These are phyloP conservation scores for Parauchenoglanis punctatus DNA, from an alignment of 2,797 vertebrate genomes.

Conservation along the genomic window DNA sequence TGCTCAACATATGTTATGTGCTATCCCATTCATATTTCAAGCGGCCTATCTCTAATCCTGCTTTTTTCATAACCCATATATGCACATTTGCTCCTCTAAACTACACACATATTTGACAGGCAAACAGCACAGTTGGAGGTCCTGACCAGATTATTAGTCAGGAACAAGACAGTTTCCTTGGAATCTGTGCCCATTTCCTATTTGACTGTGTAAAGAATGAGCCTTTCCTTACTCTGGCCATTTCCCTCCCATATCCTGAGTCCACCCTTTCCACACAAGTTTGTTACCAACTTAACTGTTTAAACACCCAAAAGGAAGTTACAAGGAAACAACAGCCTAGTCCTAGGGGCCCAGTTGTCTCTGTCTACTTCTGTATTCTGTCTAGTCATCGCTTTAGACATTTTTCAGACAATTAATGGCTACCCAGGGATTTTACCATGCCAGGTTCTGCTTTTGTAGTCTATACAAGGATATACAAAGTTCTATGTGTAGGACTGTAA, in stretches of 20 bases:
- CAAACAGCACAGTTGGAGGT: conserved; percentile 19
- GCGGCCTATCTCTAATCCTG: neutral
- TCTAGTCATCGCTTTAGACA: conserved; percentile 44
- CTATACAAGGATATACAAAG: neutral
- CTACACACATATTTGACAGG: neutral
- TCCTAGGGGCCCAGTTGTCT: conserved; percentile 35
- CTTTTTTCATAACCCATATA: conserved; percentile 4
- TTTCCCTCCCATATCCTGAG: conserved; percentile 75
- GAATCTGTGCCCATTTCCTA: conserved; percentile 79
- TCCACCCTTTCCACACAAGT: conserved; percentile 69
- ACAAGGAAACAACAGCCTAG: conserved; percentile 41
- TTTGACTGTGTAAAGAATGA: conserved; percentile 68
- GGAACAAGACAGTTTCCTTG: conserved; percentile 77
- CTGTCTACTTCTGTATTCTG: conserved; percentile 29
- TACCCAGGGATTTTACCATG: neutral
- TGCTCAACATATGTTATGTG: neutral
- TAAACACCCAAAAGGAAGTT: conserved; percentile 53
- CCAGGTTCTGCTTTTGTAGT: neutral
- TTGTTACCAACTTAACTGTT: conserved; percentile 58
- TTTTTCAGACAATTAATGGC: neutral
- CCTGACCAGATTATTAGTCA: conserved; percentile 63
- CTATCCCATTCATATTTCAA: neutral
- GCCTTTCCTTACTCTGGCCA: conserved; percentile 71
- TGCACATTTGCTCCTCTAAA: neutral
- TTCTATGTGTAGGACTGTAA: conserved; percentile 1